Base-by-base conservation (phyloP, 2,113 vertebrate genomes). In the Perca flavescens region DNA sequence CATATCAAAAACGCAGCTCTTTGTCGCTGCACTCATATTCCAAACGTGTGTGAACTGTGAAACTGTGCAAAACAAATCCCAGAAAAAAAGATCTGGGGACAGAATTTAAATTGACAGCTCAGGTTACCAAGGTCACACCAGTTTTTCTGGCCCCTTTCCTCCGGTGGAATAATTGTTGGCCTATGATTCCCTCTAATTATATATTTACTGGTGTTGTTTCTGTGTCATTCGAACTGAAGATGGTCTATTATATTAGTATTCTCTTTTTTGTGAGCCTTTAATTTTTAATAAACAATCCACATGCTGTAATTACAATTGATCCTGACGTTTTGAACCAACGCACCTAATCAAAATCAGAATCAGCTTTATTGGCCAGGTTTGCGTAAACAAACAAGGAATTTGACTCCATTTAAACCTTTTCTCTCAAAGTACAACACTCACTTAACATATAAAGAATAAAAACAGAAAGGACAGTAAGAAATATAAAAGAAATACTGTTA, bases 141-240 rank as follows among this genome's bases (percentile, higher is more conserved):
- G 21, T 34, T 79, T 63, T 62, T 34, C 54, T 52, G n/a, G 9
- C 61, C 77, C 25, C 0, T 12, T 1, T 60, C 57, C 31, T 75
- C 25, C 60, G 58, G 50, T 15, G 57, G 56, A 73, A 62, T 80
- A 70, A 86, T 72, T 81, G 49, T 79, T 72, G 75, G 76, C 56
- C 47, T 8, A 3, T 77, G 73, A 82, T 84, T 84, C 28, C 62
- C 60, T 58, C 63, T 74, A 74, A 85, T 77, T 83, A 34, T 47
- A 40, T 53, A 63, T 63, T 34, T 86, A 11, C 16, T 53, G 22
- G 2, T 78, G n/a, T 22, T 70, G 43, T 77, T 78, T 75, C 8
- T 40, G 2, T 57, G 64, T 58, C 31, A 68, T 79, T 50, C 43
- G 13, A 60, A 53, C 36, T 34, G 17, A 70, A 40, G 21, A 56